phyloP scores from a whole-genome alignment of 2,888 invertebrate genomes.

The Osedax fenrisi region DNA sequence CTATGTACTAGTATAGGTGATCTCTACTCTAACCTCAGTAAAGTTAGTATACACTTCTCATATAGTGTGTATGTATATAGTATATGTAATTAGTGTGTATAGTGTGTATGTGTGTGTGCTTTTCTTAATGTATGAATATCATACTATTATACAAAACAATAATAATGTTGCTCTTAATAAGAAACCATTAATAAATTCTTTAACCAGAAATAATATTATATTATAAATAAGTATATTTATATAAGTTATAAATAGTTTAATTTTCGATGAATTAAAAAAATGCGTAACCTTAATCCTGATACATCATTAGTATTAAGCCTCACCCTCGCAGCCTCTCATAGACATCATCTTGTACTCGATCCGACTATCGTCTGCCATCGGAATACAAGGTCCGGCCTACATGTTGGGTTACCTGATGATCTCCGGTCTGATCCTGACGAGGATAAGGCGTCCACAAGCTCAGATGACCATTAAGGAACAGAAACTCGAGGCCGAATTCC shows the following conservation, averaged over 20 bases:
- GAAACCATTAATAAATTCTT: no score
- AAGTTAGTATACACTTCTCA: no score
- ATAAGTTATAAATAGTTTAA: no score
- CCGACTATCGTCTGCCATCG: slow-evolving; percentile 71
- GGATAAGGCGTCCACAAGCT: slow-evolving; percentile 71
- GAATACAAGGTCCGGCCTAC: slow-evolving; percentile 71
- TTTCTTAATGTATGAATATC: background rate
- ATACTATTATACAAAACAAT: no score
- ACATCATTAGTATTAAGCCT: no score
- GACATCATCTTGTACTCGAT: slow-evolving; percentile 89
- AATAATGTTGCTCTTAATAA: no score
- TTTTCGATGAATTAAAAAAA: no score
- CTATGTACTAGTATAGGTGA: slow-evolving; percentile 90
- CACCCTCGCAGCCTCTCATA: slow-evolving; percentile 60
- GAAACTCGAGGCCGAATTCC: slow-evolving; percentile 91
- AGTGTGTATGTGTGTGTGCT: background rate
- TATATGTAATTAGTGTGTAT: background rate
- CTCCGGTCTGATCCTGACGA: slow-evolving; percentile 74
- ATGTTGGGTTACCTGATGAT: slow-evolving; percentile 76
- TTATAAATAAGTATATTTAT: no score
- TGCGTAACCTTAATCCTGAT: no score
- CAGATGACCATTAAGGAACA: slow-evolving; percentile 83
- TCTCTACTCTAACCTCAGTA: slow-evolving; percentile 86
- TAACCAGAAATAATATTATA: no score
- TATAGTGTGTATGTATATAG: no score